Conservation (phyloP, 2,797 vertebrate genomes). For the Gymnopithys bicolor region DNA sequence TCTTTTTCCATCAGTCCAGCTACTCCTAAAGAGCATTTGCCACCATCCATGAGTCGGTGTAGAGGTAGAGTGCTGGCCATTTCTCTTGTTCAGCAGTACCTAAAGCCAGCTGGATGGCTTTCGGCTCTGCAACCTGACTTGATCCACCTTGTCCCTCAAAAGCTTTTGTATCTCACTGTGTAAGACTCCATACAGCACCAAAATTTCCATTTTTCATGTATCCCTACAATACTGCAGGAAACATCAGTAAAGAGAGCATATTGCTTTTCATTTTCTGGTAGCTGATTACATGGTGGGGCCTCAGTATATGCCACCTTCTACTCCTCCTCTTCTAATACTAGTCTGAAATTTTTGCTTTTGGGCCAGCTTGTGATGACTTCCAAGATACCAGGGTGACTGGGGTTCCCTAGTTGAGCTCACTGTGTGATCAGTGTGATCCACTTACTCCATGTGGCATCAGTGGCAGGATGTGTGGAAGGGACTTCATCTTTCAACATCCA, state of each 20-base stretch:
- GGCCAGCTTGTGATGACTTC: background rate
- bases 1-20: background rate
- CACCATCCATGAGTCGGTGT: background rate
- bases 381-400: background rate
- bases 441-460: background rate
- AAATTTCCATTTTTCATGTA: background rate
- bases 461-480: background rate
- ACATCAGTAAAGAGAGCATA: background rate
- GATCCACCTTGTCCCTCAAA: background rate
- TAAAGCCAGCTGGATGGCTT: background rate
- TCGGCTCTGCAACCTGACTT: background rate
- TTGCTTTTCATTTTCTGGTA: too few relatives aligned
- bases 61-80: background rate
- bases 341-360: background rate
- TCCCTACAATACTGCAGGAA: background rate
- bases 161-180: background rate
- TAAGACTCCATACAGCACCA: background rate
- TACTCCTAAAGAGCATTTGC: background rate
- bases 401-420: background rate
- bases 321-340: background rate
- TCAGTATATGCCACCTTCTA: background rate
- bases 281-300: background rate
- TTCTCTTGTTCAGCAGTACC: background rate
- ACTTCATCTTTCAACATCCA: background rate
- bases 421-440: background rate